phyloP scores from a whole-genome alignment of 2,888 invertebrate species.

The Drosophila lacicola region DNA sequence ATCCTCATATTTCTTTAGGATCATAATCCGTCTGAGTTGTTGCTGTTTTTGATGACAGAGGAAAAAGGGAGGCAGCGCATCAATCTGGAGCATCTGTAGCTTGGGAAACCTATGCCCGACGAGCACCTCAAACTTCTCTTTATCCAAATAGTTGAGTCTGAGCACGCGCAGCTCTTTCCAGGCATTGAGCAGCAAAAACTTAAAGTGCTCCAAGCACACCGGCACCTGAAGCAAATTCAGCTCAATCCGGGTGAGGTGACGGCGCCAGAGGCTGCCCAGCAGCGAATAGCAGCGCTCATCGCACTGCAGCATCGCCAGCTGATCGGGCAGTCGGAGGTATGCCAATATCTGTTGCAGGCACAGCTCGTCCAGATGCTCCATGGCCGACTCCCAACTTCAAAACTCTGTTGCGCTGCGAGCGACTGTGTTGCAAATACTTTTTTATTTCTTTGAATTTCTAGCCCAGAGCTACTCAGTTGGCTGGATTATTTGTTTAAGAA shows the following conservation, averaged over 20 bases:
- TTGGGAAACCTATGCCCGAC: slow-evolving; percentile 50
- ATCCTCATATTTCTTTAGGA: background rate
- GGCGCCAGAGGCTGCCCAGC: slow-evolving; percentile 59
- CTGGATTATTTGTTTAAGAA: background rate
- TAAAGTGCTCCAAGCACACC: slow-evolving; percentile 37
- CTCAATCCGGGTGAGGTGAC: slow-evolving; percentile 41
- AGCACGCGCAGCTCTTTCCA: slow-evolving; percentile 33
- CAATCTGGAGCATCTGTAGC: slow-evolving; percentile 56
- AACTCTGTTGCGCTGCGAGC: background rate
- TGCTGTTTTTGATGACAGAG: slow-evolving; percentile 37
- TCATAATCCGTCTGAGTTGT: slow-evolving; percentile 39
- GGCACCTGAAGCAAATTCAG: slow-evolving; percentile 60
- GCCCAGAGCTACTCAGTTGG: slow-evolving; percentile 21
- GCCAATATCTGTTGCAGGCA: slow-evolving; percentile 54
- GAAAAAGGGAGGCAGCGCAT: slow-evolving; percentile 63
- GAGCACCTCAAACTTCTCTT: slow-evolving; percentile 49
- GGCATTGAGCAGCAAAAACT: slow-evolving; percentile 35
- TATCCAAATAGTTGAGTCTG: slow-evolving; percentile 46
- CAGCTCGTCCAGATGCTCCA: slow-evolving; percentile 68
- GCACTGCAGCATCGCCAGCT: slow-evolving; percentile 62
- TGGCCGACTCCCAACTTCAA: slow-evolving; percentile 17
- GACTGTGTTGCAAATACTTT: slow-evolving; percentile 7
- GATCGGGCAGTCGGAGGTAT: slow-evolving; percentile 53
- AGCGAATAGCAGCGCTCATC: slow-evolving; percentile 46
- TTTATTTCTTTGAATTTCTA: slow-evolving; percentile 2